Conservation (phyloP, 1,140 invertebrate genomes). For the Apis mellifera region DNA sequence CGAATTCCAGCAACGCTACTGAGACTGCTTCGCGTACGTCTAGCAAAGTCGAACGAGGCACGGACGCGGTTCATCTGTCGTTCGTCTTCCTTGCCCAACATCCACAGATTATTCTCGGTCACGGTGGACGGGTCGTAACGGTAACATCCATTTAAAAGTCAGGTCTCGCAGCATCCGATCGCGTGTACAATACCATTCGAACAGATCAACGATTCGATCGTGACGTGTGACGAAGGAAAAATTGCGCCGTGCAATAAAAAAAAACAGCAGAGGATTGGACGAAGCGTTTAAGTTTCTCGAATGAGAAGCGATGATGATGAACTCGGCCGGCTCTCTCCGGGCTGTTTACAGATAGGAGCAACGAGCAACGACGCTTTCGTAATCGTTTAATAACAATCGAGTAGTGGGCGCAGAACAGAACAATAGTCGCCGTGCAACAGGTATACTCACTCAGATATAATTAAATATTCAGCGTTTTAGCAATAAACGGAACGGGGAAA, state of each 20-base stretch:
- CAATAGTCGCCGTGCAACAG: slow-evolving; percentile 31
- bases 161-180: neutral
- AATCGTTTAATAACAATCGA: slow-evolving; percentile 47
- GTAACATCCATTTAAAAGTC: neutral
- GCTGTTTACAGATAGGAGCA: slow-evolving; percentile 32
- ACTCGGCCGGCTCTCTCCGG: neutral
- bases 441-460: slow-evolving; percentile 7
- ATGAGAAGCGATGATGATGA: too few species aligned
- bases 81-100: slow-evolving; percentile 13
- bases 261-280: neutral
- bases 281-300: neutral
- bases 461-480: slow-evolving; percentile 55
- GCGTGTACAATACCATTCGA: neutral
- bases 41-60: slow-evolving; percentile 38
- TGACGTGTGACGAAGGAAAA: neutral
- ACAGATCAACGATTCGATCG: slow-evolving; percentile 3
- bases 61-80: neutral
- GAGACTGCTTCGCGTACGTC: slow-evolving; percentile 77
- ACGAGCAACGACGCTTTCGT: slow-evolving; percentile 54
- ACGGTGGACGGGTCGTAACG: neutral
- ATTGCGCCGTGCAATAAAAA: slow-evolving; percentile 19
- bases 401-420: slow-evolving; percentile 23
- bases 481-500: slow-evolving; percentile 45
- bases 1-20: slow-evolving; percentile 97
- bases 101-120: slow-evolving; percentile 16